Evolutionary conservation across 2,113 vertebrate genomes (phyloP), one percentile per base, ranked within the genome.

Genomic region (Scytalopus superciliaris): DNA sequence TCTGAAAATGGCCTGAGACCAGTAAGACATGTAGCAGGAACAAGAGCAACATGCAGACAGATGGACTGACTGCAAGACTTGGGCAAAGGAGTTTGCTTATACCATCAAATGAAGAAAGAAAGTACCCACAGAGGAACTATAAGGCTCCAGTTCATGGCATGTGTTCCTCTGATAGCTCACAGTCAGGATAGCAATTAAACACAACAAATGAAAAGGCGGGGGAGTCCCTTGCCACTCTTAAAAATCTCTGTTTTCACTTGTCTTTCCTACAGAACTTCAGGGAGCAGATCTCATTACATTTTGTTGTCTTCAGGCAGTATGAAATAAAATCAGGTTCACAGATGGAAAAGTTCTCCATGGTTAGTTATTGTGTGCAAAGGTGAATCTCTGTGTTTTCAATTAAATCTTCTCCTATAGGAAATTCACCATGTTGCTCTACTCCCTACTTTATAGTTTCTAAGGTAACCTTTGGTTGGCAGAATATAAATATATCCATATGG

Each of bases 161-260:
- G 42, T 25, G 22, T 60, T 95, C 66, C 52, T 93, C 45, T 83
- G 70, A 63, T 86, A 75, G 55, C 59, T 87, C 66, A 47, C 30
- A 75, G 70, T 94, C 82, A 84, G 85, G 64, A 37, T 31, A 84
- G 56, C 79, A 92, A 93, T 94, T 95, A 96, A 94, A 89, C 18
- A 33, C 9, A 68, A 53, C 18, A 60, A 70, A 88, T 64, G 44
- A 87, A 92, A 93, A 96, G n/a, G 59, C 68, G 80, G 74, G 70
- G 15, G 21, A 87, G 30, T 77, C 92, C 79, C 68, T 78, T 80
- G 76, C 40, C 35, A 86, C 33, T 19, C 63, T 81, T 84, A 84
- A 90, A 94, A 95, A 63, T 59, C 25, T 40, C 33, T 56, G 12
- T 24, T 85, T 86, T 81, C 53, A 35, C 49, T 78, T 92, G 52